Percentiles rank a stretch among this genome's conserved stretches.
phyloP scores from a whole-genome alignment of 2,797 vertebrate species.

The Anabacerthia variegaticeps region DNA sequence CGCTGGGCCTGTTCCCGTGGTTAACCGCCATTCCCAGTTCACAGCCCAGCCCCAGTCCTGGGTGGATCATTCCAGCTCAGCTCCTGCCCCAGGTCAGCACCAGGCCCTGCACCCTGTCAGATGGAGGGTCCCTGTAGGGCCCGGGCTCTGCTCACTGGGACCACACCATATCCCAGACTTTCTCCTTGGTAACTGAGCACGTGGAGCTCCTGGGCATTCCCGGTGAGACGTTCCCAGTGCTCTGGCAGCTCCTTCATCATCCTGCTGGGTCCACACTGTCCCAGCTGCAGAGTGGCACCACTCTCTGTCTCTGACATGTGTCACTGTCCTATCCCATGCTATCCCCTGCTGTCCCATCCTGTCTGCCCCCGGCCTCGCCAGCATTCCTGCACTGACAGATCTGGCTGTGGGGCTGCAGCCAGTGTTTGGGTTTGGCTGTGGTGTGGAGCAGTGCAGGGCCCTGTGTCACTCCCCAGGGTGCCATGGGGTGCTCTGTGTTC shows the following conservation, averaged over 20 bases:
- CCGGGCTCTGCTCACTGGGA: not conserved
- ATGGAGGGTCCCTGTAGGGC: not conserved
- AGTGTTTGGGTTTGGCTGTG: accelerated
- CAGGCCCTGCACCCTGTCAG: not conserved
- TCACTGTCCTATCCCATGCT: not conserved
- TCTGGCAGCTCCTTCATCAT: not conserved
- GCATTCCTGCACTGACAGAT: accelerated
- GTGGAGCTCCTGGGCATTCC: not conserved
- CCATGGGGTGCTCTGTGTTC: accelerated
- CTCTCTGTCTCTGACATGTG: accelerated
- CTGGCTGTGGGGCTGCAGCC: not conserved
- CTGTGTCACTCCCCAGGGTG: accelerated
- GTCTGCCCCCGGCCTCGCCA: not conserved
- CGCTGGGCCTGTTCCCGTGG: not conserved
- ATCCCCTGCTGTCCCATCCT: not conserved
- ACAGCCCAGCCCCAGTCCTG: not conserved
- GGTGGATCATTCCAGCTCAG: not conserved
- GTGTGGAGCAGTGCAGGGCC: not conserved
- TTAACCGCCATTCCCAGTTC: not conserved
- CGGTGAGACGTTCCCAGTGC: accelerated
- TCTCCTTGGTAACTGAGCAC: accelerated
- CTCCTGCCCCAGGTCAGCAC: not conserved
- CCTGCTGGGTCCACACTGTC: not conserved
- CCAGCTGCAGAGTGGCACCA: not conserved
- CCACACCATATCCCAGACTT: accelerated